Evolutionary conservation across 2,113 vertebrate species (phyloP).

Genomic region (Agelaius tricolor): DNA sequence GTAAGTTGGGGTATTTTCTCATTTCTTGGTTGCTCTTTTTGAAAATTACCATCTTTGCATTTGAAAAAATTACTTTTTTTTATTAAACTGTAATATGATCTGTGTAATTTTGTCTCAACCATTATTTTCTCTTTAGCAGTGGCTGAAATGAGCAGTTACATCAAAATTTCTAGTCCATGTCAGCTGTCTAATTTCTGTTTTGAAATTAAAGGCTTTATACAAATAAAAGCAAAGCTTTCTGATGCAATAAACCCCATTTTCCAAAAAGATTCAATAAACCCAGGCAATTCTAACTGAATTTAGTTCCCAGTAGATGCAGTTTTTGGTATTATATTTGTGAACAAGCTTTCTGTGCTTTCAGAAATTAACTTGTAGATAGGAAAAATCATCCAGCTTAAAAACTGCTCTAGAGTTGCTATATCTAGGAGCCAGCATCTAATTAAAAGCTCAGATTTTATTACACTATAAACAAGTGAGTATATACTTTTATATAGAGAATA

Average conservation of each 20-base stretch:
- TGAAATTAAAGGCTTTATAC: background rate
- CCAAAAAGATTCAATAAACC: background rate
- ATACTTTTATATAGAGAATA: background rate
- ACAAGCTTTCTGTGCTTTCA: background rate
- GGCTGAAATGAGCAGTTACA: background rate
- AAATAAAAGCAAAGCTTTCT: background rate
- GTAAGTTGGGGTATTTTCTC: conserved; percentile 80
- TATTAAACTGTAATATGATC: background rate
- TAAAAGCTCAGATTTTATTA: background rate
- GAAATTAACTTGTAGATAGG: background rate
- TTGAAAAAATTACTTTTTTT: background rate
- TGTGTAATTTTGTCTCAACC: background rate
- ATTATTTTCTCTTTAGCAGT: background rate
- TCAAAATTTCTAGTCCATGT: background rate
- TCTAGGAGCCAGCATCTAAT: background rate
- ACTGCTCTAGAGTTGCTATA: background rate
- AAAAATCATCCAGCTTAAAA: background rate
- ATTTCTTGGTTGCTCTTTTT: background rate
- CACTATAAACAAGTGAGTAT: background rate
- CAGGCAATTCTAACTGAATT: background rate
- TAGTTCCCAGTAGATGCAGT: background rate
- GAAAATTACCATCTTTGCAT: background rate
- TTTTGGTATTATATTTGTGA: background rate
- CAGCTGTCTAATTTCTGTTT: background rate
- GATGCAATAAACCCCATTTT: background rate